phyloP scores from a whole-genome alignment of 2,113 vertebrate species.

The Tringa solitaria region DNA sequence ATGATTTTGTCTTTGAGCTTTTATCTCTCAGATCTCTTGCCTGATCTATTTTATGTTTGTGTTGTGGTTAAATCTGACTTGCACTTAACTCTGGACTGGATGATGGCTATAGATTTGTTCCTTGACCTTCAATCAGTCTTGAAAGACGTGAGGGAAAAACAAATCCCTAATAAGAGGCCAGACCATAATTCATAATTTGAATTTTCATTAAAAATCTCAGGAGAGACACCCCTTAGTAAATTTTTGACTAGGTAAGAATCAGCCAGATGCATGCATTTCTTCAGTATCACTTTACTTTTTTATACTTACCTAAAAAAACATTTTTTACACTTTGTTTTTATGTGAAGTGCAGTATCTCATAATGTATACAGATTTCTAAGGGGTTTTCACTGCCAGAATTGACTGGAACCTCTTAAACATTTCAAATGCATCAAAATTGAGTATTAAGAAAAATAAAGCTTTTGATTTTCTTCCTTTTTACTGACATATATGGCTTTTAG shows the following conservation, averaged over 20 bases:
- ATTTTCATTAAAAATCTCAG: neutral
- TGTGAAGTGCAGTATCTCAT: neutral
- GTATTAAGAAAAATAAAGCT: neutral
- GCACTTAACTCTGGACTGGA: neutral
- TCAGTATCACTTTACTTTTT: neutral
- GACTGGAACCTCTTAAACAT: slow-evolving; percentile 1
- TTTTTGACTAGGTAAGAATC: neutral
- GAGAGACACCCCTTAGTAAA: neutral
- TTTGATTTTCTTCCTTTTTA: neutral
- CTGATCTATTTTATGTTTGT: neutral
- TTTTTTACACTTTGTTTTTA: neutral
- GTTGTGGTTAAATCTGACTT: neutral
- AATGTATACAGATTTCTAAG: neutral
- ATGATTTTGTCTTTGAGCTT: neutral
- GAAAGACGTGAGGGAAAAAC: neutral
- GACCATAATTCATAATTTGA: neutral
- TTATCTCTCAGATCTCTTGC: neutral
- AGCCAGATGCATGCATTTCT: neutral
- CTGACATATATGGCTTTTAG: neutral
- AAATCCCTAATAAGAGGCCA: neutral
- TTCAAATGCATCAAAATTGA: neutral
- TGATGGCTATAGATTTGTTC: neutral
- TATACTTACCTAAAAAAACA: neutral
- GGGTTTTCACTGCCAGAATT: neutral
- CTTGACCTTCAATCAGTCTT: neutral